These are phyloP conservation scores for Tipula confusa DNA, from an alignment of 2,888 invertebrate genomes.

Conservation along the genomic window DNA sequence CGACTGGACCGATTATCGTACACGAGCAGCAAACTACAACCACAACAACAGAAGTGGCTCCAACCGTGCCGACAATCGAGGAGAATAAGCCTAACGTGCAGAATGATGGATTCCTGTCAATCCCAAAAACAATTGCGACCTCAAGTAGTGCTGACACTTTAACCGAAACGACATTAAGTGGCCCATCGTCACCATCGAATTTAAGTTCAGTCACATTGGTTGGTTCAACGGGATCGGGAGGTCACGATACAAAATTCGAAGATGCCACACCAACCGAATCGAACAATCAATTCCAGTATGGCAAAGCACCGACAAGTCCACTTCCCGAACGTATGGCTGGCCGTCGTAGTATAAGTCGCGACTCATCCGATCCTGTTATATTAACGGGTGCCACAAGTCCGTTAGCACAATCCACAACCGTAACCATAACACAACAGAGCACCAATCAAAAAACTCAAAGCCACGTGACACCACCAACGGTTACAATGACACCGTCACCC, in stretches of 20 bases:
- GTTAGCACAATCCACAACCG: neutral
- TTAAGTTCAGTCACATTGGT: slow-evolving; percentile 69
- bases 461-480: slow-evolving; percentile 35
- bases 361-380: slow-evolving; percentile 33
- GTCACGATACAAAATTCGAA: slow-evolving; percentile 47
- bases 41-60: neutral
- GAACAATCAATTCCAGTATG: slow-evolving; percentile 37
- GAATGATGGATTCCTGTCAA: slow-evolving; percentile 61
- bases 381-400: slow-evolving; percentile 35
- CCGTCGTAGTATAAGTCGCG: slow-evolving; percentile 35
- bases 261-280: slow-evolving; percentile 45
- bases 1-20: slow-evolving; percentile 35
- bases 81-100: slow-evolving; percentile 39
- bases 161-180: slow-evolving; percentile 55
- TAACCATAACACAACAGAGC: neutral
- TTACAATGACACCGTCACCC: slow-evolving; percentile 35
- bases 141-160: slow-evolving; percentile 75
- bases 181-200: slow-evolving; percentile 69
- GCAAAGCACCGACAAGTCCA: slow-evolving; percentile 37
- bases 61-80: neutral
- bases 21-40: slow-evolving; percentile 31
- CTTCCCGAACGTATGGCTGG: slow-evolving; percentile 37
- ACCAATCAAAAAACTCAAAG: slow-evolving; percentile 27
- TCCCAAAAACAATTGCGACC: slow-evolving; percentile 67
- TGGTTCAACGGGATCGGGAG: slow-evolving; percentile 56